A percentile compares a stretch with the other conserved stretches of the same genome.
These are phyloP conservation scores for Agrochola macilenta DNA, from an alignment of 2,888 invertebrate genomes.

Conservation along the genomic window DNA sequence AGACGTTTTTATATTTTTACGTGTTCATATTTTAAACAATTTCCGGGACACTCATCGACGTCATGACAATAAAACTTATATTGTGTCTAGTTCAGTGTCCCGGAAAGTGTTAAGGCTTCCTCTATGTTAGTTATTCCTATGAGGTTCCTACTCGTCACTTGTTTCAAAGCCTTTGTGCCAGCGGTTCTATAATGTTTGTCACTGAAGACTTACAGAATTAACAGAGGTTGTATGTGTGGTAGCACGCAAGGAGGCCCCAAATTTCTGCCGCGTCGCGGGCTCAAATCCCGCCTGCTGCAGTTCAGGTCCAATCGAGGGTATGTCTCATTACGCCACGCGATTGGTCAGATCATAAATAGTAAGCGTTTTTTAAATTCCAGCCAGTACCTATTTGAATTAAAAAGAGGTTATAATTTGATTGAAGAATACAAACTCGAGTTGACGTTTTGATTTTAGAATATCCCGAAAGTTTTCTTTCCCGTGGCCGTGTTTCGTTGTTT, in stretches of 20 bases:
- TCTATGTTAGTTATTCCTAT: neutral
- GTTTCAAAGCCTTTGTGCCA: slow-evolving; percentile 32
- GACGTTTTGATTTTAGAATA: slow-evolving; percentile 9
- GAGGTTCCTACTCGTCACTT: slow-evolving; percentile 13
- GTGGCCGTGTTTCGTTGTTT: slow-evolving; percentile 3
- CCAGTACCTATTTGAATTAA: slow-evolving; percentile 1
- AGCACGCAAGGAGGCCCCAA: slow-evolving; percentile 94
- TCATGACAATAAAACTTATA: no score
- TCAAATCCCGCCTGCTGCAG: slow-evolving; percentile 97
- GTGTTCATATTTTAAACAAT: no score
- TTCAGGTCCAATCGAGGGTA: slow-evolving; percentile 97
- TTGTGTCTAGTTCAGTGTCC: no score
- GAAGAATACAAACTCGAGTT: slow-evolving; percentile 4
- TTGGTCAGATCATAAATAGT: slow-evolving; percentile 82
- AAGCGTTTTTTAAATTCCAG: neutral
- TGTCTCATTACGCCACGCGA: slow-evolving; percentile 85
- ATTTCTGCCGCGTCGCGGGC: slow-evolving; percentile 96
- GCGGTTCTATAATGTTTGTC: slow-evolving; percentile 31
- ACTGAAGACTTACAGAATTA: slow-evolving; percentile 69
- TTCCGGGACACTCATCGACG: no score
- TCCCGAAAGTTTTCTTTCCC: neutral
- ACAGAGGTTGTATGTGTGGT: slow-evolving; percentile 77
- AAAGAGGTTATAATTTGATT: slow-evolving; percentile 13
- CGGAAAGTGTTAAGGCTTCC: no score
- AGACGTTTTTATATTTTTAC: neutral